Conservation (phyloP, 2,113 vertebrate species). For the Salvator merianae region DNA sequence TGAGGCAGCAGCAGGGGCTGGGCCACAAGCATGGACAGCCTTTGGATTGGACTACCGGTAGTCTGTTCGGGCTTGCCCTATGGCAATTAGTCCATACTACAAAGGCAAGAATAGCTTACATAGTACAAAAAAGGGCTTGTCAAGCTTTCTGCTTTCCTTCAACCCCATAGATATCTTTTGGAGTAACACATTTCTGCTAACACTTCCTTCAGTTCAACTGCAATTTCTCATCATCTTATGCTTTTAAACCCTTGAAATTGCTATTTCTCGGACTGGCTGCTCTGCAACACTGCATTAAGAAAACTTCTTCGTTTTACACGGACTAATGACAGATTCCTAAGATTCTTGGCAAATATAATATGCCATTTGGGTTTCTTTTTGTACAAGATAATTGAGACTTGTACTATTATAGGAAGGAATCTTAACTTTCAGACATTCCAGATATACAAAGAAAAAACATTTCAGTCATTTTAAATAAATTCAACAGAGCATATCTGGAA, state of each 20-base stretch:
- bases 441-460: neutral
- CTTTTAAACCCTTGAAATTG: conserved; percentile 16
- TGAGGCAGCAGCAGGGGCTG: too few relatives aligned
- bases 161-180: neutral
- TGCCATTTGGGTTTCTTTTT: neutral
- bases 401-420: neutral
- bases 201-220: neutral
- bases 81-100: too few relatives aligned
- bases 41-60: too few relatives aligned
- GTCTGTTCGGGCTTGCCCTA: too few relatives aligned
- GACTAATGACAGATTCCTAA: conserved; percentile 4
- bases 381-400: neutral
- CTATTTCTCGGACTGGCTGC: neutral
- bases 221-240: conserved; percentile 6
- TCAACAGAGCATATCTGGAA: neutral
- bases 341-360: conserved; percentile 6
- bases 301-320: neutral
- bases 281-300: neutral
- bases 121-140: neutral
- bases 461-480: neutral
- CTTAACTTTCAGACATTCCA: neutral
- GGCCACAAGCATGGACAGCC: too few relatives aligned
- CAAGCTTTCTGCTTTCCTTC: neutral
- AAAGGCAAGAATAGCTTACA: too few relatives aligned
- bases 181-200: neutral